A percentile compares a stretch with the other conserved stretches of the same genome.
Conservation (phyloP, 2,888 invertebrate genomes). For the Iselma pallidipennis region DNA sequence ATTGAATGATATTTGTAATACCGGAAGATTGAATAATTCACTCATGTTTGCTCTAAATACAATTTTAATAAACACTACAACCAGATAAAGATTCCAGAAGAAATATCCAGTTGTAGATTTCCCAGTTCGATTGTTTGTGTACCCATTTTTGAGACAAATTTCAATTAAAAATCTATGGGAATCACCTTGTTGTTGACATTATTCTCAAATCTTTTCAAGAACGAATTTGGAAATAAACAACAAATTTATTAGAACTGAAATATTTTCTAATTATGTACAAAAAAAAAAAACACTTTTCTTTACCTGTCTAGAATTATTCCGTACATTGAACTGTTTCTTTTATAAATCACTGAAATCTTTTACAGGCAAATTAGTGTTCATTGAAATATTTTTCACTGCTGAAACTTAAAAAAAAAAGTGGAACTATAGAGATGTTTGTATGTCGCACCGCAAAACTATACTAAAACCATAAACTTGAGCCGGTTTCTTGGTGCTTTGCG, state of each 20-base stretch:
- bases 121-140: too few relatives aligned
- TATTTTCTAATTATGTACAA: neutral
- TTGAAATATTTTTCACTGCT: neutral
- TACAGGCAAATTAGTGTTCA: neutral
- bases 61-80: neutral
- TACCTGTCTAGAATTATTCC: constrained; percentile 25
- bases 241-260: too few relatives aligned
- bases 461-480: constrained; percentile 32
- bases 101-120: too few relatives aligned
- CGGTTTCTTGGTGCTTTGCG: constrained; percentile 23
- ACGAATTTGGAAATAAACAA: too few relatives aligned
- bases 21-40: neutral
- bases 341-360: neutral
- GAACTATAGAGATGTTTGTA: constrained; percentile 19
- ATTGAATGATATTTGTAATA: constrained; percentile 13
- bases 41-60: neutral
- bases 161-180: too few relatives aligned
- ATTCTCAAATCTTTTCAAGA: too few relatives aligned
- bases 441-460: constrained; percentile 27
- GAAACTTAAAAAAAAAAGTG: neutral
- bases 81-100: too few relatives aligned
- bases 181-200: too few relatives aligned
- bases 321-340: constrained; percentile 6
- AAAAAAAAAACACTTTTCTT: neutral
- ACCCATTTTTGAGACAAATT: too few relatives aligned